Conservation (phyloP, 2,797 vertebrate species). For the Ctenopoma multispine region DNA sequence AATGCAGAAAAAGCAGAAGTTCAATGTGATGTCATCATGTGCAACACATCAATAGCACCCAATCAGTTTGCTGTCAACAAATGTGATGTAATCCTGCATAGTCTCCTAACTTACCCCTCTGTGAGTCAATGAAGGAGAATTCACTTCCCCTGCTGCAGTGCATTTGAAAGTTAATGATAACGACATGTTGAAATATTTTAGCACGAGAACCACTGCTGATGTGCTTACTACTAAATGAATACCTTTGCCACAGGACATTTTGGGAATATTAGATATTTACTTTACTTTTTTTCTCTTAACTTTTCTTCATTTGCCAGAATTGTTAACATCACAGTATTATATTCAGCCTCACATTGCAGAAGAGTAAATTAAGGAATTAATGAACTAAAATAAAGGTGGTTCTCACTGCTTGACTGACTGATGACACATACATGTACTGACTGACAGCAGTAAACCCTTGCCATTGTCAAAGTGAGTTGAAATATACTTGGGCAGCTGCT, state of each 20-base stretch:
- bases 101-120: not conserved
- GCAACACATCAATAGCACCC: not conserved
- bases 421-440: too few relatives aligned
- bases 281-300: not conserved
- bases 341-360: not conserved
- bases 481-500: conserved; percentile 7
- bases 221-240: not conserved
- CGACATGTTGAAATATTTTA: not conserved
- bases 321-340: not conserved
- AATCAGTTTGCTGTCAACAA: conserved; percentile 13
- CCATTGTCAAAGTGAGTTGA: conserved; percentile 11
- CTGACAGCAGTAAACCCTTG: too few relatives aligned
- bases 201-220: too few relatives aligned
- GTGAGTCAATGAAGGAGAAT: conserved; percentile 6
- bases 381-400: too few relatives aligned
- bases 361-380: not conserved
- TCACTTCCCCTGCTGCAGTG: not conserved
- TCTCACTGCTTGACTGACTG: not conserved
- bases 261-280: not conserved
- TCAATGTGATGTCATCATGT: conserved; percentile 13
- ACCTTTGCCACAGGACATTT: not conserved
- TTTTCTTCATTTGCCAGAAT: not conserved
- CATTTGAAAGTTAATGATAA: not conserved
- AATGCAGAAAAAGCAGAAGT: not conserved
- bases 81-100: conserved; percentile 8